Conservation (phyloP, 1,140 invertebrate genomes). For the Drosophila virilis region DNA sequence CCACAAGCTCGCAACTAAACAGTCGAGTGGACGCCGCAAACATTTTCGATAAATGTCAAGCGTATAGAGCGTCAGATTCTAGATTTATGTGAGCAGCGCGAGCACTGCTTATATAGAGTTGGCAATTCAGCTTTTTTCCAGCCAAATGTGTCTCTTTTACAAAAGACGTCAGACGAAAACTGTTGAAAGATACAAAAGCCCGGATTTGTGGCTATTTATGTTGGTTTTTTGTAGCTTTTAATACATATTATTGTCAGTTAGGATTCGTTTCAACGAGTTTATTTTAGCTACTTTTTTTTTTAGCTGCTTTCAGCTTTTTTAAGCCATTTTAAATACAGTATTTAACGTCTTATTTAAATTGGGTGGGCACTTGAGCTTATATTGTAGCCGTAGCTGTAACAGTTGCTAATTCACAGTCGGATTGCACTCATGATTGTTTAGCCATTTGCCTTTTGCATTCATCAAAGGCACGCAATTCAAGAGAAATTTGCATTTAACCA, state of each 20-base stretch:
- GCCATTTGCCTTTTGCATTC: conserved; percentile 34
- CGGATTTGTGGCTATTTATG: no score
- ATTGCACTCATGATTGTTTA: conserved; percentile 21
- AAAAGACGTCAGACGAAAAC: no score
- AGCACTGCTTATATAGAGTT: no score
- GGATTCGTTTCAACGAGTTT: no score
- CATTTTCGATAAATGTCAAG: conserved; percentile 54
- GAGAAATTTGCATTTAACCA: conserved; percentile 63
- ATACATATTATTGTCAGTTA: no score
- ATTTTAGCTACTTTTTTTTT: no score
- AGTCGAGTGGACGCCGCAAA: conserved; percentile 42
- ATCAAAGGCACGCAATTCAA: conserved; percentile 43
- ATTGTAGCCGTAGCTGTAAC: background rate
- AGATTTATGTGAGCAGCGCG: conserved; percentile 40
- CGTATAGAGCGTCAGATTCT: conserved; percentile 28
- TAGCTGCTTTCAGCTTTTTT: no score
- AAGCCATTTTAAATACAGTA: background rate
- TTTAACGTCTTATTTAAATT: background rate
- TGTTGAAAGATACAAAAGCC: no score
- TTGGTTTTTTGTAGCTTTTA: no score
- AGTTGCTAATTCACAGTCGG: conserved; percentile 5
- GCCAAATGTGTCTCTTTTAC: no score
- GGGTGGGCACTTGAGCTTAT: conserved; percentile 16
- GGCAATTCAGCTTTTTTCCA: no score
- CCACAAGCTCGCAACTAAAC: conserved; percentile 1